Conservation (phyloP, 1,140 invertebrate genomes). For the Heliconius hermathena region DNA sequence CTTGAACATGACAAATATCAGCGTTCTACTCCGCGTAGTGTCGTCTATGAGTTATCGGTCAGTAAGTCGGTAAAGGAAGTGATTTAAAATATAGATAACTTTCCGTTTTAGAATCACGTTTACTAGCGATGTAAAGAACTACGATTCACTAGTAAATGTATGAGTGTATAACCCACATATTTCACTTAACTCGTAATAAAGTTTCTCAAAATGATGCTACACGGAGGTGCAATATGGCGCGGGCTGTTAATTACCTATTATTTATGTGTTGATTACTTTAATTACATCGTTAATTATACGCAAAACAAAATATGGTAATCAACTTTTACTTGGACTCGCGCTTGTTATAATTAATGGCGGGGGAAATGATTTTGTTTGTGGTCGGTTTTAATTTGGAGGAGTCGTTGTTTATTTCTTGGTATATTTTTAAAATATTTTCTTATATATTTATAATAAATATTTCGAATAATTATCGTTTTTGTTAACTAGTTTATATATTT, state of each 20-base stretch:
- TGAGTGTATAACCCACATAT: not conserved
- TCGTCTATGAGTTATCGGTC: no score
- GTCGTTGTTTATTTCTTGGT: not conserved
- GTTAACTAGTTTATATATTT: no score
- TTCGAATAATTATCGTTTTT: no score
- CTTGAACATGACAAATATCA: no score
- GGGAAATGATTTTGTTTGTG: not conserved
- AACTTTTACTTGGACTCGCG: conserved; percentile 20
- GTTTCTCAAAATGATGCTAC: conserved; percentile 14
- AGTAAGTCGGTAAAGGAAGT: no score
- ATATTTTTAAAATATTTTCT: no score
- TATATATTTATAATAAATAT: no score
- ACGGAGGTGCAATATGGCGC: not conserved
- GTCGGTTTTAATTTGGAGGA: not conserved
- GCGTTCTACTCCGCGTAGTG: no score
- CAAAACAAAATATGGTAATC: conserved; percentile 23
- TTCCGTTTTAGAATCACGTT: no score
- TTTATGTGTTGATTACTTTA: conserved; percentile 32
- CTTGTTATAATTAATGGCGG: not conserved
- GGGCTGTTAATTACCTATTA: conserved; percentile 15
- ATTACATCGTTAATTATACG: conserved; percentile 27
- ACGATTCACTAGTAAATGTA: no score
- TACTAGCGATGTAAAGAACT: no score
- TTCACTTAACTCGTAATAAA: conserved; percentile 10
- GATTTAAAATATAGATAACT: no score